phyloP scores from a whole-genome alignment of 2,888 invertebrate species.

The Anoplius nigerrimus region DNA sequence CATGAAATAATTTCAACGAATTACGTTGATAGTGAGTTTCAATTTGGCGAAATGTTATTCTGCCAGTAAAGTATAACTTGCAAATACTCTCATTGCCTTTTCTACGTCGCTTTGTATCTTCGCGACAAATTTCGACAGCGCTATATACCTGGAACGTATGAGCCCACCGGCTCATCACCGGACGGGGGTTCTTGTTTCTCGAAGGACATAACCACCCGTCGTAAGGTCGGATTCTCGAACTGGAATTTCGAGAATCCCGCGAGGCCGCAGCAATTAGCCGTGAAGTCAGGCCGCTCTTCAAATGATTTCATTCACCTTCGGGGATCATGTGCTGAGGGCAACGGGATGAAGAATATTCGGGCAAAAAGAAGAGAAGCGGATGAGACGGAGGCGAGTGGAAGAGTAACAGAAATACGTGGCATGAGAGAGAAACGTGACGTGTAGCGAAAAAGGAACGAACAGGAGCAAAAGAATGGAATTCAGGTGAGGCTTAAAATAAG shows the following conservation, averaged over 20 bases:
- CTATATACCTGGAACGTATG: too few species aligned
- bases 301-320: constrained; percentile 50
- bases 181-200: neutral
- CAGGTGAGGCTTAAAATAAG: too few species aligned
- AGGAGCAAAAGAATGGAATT: too few species aligned
- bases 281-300: constrained; percentile 8
- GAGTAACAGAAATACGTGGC: neutral
- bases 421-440: too few species aligned
- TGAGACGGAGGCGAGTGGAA: neutral
- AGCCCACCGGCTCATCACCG: too few species aligned
- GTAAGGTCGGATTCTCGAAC: constrained; percentile 32
- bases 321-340: constrained; percentile 2
- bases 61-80: too few species aligned
- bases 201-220: neutral
- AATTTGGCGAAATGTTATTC: too few species aligned
- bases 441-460: too few species aligned
- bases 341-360: constrained; percentile 3
- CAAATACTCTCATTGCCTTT: too few species aligned
- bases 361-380: neutral
- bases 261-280: constrained; percentile 45
- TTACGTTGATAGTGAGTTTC: neutral
- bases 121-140: too few species aligned
- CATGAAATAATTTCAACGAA: neutral
- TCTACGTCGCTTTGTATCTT: too few species aligned
- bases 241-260: constrained; percentile 54